Percentiles rank a stretch among this genome's conserved stretches.
Evolutionary conservation across 1,140 invertebrate genomes (phyloP).

Genomic region (Mercenaria mercenaria): DNA sequence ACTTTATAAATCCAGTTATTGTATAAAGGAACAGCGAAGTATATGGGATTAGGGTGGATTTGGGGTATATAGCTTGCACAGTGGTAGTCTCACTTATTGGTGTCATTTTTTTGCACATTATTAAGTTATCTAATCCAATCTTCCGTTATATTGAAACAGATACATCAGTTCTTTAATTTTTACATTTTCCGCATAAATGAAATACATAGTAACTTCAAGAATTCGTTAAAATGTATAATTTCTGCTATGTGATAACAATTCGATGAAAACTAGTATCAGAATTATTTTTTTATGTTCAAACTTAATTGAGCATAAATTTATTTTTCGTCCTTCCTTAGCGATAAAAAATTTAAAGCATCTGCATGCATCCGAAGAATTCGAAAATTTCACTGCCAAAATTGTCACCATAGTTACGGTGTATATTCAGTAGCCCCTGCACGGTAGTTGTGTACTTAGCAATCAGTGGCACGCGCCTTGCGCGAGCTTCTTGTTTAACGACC

Average conservation of each 20-base stretch:
- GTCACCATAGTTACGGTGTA: not conserved
- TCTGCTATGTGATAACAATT: no score
- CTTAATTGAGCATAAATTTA: no score
- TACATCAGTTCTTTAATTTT: not conserved
- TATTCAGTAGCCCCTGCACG: not conserved
- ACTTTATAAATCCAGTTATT: not conserved
- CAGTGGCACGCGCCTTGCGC: not conserved
- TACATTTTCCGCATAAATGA: not conserved
- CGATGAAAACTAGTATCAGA: no score
- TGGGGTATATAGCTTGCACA: not conserved
- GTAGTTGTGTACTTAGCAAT: conserved; percentile 32
- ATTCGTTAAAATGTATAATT: no score
- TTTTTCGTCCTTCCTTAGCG: no score
- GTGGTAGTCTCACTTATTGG: conserved; percentile 11
- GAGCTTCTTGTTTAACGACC: conserved; percentile 13
- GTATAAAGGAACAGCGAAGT: not conserved
- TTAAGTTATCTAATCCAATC: not conserved
- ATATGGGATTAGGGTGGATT: conserved; percentile 14
- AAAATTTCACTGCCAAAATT: not conserved
- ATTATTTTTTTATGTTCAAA: no score
- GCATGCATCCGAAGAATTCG: no score
- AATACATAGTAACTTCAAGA: no score
- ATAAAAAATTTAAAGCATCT: no score
- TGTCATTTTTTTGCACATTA: conserved; percentile 45
- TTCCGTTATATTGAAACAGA: conserved; percentile 42